A percentile compares a stretch with the other conserved stretches of the same genome.
These are phyloP conservation scores for Mnemiopsis leidyi DNA, from an alignment of 37 sponge, comb jelly and placozoan genomes.

Conservation along the genomic window DNA sequence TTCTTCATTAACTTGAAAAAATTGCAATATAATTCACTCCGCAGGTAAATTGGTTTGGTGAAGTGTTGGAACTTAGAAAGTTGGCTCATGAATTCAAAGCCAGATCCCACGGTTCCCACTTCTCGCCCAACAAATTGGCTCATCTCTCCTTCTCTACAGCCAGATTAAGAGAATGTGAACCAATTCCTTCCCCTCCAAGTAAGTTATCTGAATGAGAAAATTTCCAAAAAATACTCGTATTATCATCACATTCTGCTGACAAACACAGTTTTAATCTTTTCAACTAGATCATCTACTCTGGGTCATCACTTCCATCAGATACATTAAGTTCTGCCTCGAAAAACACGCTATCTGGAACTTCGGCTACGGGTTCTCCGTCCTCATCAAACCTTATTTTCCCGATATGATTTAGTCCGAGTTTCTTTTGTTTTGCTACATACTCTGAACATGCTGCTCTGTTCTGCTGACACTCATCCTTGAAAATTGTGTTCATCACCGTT, in stretches of 20 bases:
- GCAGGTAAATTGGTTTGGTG: conserved; percentile 16
- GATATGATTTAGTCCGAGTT: background rate
- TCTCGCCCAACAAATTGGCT: background rate
- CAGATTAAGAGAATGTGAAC: background rate
- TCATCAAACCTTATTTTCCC: background rate
- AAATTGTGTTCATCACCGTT: background rate
- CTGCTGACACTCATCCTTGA: conserved; percentile 54
- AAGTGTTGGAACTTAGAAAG: conserved; percentile 34
- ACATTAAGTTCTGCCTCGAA: conserved; percentile 17
- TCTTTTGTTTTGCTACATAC: conserved; percentile 3
- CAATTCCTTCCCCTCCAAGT: background rate
- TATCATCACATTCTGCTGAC: too few relatives aligned
- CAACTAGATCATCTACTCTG: background rate
- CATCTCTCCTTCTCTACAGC: conserved; percentile 17
- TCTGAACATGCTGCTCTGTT: conserved; percentile 11
- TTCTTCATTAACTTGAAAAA: too few relatives aligned
- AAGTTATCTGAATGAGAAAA: too few relatives aligned
- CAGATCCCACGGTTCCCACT: conserved; percentile 50
- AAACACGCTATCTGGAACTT: background rate
- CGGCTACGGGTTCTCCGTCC: background rate
- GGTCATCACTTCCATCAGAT: conserved; percentile 2
- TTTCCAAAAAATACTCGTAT: too few relatives aligned
- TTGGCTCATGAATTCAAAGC: conserved; percentile 38
- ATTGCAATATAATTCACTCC: background rate
- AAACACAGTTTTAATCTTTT: background rate